These are phyloP conservation scores for Protonibea diacanthus DNA, from an alignment of 2,797 vertebrate genomes.

Conservation along the genomic window DNA sequence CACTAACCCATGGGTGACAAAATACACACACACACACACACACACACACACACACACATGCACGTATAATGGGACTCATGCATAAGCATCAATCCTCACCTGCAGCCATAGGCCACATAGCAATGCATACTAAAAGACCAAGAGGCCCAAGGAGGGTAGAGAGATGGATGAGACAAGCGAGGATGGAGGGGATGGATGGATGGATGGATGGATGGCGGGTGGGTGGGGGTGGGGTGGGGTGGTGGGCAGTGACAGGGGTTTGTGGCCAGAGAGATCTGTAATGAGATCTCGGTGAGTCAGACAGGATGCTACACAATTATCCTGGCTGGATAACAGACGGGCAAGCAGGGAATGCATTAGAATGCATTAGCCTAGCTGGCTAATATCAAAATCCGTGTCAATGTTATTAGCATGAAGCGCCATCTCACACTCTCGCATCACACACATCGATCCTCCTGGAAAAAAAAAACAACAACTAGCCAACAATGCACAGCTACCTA, in stretches of 20 bases:
- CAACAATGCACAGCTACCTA: slow-evolving; percentile 64
- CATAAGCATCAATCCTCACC: slow-evolving; percentile 70
- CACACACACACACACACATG: slow-evolving; percentile 33
- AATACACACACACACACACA: slow-evolving; percentile 18
- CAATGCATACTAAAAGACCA: slow-evolving; percentile 77
- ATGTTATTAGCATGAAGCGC: slow-evolving; percentile 54
- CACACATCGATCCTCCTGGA: slow-evolving; percentile 48
- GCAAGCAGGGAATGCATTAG: slow-evolving; percentile 57
- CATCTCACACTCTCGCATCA: slow-evolving; percentile 28
- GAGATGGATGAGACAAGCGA: slow-evolving; percentile 69
- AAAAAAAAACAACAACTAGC: slow-evolving; percentile 38
- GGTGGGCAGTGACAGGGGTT: slow-evolving; percentile 39
- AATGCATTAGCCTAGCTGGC: slow-evolving; percentile 65
- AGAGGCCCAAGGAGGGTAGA: slow-evolving; percentile 43
- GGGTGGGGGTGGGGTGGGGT: neutral
- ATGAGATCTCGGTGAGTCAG: slow-evolving; percentile 77
- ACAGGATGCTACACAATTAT: slow-evolving; percentile 63
- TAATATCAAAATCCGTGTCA: slow-evolving; percentile 65
- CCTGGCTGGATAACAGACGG: slow-evolving; percentile 45
- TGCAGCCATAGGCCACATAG: slow-evolving; percentile 60
- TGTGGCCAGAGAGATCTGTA: slow-evolving; percentile 72
- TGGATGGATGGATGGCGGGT: slow-evolving; percentile 38
- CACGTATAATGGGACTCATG: slow-evolving; percentile 38
- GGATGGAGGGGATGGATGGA: slow-evolving; percentile 68
- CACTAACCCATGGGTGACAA: slow-evolving; percentile 18